Conservation (phyloP, 92 coral and sea anemone genomes). For the Micromussa lordhowensis region DNA sequence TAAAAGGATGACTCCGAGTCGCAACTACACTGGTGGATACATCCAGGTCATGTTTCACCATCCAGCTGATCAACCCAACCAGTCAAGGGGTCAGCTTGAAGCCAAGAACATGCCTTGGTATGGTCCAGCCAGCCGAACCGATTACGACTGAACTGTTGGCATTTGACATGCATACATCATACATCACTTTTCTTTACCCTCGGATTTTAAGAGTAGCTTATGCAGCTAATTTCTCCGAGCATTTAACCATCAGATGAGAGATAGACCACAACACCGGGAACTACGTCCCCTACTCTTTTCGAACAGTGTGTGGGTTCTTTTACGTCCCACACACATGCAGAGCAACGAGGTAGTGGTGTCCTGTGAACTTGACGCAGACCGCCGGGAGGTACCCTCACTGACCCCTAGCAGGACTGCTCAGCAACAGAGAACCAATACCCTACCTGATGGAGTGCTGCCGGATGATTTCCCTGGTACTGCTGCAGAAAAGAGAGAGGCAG, state of each 20-base stretch:
- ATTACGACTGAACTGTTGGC: constrained; percentile 24
- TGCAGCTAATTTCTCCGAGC: too few relatives aligned
- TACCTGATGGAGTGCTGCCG: too few relatives aligned
- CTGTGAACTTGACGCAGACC: constrained; percentile 40
- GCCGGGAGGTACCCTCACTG: too few relatives aligned
- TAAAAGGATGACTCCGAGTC: constrained; percentile 52
- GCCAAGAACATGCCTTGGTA: constrained; percentile 61
- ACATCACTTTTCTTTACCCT: too few relatives aligned
- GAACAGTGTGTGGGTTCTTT: too few relatives aligned
- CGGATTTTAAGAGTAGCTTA: too few relatives aligned
- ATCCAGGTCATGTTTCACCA: constrained; percentile 48
- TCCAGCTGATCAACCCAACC: constrained; percentile 63
- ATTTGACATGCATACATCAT: too few relatives aligned
- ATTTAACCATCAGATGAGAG: too few relatives aligned
- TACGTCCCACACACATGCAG: too few relatives aligned
- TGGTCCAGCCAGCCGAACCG: constrained; percentile 35
- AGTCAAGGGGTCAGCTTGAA: constrained; percentile 55
- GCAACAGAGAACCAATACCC: constrained; percentile 15
- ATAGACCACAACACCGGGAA: too few relatives aligned
- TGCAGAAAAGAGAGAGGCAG: constrained; percentile 54
- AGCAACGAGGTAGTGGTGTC: constrained; percentile 70
- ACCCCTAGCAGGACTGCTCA: constrained; percentile 18
- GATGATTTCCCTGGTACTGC: constrained; percentile 63
- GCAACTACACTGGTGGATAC: constrained; percentile 65
- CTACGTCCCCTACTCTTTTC: too few relatives aligned